phyloP scores from a whole-genome alignment of 2,888 invertebrate genomes.

The Cantharis rufa region DNA sequence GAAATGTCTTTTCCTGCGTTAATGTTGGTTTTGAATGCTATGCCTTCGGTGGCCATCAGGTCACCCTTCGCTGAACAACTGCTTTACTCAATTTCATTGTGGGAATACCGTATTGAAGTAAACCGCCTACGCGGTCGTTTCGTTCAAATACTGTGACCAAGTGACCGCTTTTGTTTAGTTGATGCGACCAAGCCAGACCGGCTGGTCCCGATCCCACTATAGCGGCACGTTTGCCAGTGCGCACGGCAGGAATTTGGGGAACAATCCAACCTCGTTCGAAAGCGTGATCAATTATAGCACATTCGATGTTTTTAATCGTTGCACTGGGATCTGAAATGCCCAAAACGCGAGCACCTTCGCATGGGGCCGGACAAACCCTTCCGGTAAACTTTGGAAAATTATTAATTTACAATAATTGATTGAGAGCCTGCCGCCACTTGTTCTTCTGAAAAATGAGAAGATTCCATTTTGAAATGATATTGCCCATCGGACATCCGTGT shows the following conservation, averaged over 20 bases:
- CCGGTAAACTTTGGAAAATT: conserved; percentile 82
- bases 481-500: conserved; percentile 96
- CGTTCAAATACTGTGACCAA: conserved; percentile 95
- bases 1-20: conserved; percentile 91
- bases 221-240: conserved; percentile 64
- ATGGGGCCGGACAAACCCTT: conserved; percentile 93
- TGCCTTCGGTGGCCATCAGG: conserved; percentile 85
- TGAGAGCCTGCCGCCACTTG: conserved; percentile 92
- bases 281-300: conserved; percentile 97
- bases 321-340: conserved; percentile 94
- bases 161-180: conserved; percentile 96
- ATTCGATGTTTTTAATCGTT: conserved; percentile 99
- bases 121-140: conserved; percentile 92
- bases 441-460: conserved; percentile 92
- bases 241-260: conserved; percentile 62
- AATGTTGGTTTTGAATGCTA: conserved; percentile 81
- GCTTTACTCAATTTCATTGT: conserved; percentile 97
- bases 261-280: conserved; percentile 95
- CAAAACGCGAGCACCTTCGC: conserved; percentile 94
- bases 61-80: conserved; percentile 89
- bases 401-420: conserved; percentile 94
- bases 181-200: conserved; percentile 94
- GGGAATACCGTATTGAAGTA: conserved; percentile 97
- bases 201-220: conserved; percentile 95
- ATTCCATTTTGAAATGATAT: conserved; percentile 99